Evolutionary conservation across 2,888 invertebrate genomes (phyloP), one percentile per base, ranked within the genome.

Genomic region (Aspidiotus rigidus): DNA sequence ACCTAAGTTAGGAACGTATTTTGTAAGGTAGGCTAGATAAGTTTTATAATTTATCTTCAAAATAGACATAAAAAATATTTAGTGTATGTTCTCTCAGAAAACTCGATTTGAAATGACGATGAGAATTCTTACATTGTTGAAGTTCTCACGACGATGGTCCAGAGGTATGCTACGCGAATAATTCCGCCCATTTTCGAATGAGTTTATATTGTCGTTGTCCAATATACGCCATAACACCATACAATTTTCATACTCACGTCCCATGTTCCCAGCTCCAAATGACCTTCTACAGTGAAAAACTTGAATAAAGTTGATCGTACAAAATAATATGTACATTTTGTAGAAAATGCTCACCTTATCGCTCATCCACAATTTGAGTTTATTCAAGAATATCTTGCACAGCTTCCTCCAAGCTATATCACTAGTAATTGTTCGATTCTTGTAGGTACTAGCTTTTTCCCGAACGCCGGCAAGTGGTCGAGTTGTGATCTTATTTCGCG

Each of bases 161-260:
- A n/a, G n/a, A n/a, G n/a, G 86, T 69, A 96, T 90, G 7, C 87
- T 84, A 67, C 78, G 77, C 13, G 80, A 80, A 73, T 82, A 81
- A 64, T 80, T 79, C 28, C 81, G 76, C 7, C 83, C 86, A n/a
- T 81, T 94, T 93, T 66, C 86, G 85, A 70, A 94, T 86, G 53
- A 98, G 81, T 78, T 93, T 93, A 76, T 94, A 76, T 96, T 96
- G 11, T 93, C 88, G 76, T 96, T 95, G 75, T 96, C 94, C 67
- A 96, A 82, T 78, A 93, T 95, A 69, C 95, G 85, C 75, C 90
- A 86, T 15, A 98, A 81, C 6, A 93, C 90, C 75, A 88, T 85
- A 79, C 97, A 98, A 79, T 98, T 98, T 79, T 99, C 98, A 77
- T 93, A 91, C 81, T 99, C 98, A 63, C 88, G 85, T 0, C 98